Conservation (phyloP, 2,113 vertebrate genomes). For the Lampris megalopsis region DNA sequence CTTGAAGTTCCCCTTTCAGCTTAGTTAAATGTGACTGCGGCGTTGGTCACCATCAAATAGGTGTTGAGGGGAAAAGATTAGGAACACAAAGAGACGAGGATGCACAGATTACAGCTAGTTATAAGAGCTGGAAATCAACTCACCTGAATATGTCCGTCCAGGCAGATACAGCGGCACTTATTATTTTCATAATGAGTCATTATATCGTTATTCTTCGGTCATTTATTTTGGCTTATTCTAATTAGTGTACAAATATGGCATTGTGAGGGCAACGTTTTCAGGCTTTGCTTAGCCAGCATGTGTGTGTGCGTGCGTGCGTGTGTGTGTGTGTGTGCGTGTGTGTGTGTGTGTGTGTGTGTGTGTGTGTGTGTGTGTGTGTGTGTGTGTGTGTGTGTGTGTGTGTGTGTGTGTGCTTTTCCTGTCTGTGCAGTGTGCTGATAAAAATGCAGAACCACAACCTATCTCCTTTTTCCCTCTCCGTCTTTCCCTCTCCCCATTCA, state of each 20-base stretch:
- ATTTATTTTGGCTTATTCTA: too few species aligned
- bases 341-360: conserved; percentile 12
- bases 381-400: conserved; percentile 15
- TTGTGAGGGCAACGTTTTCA: too few species aligned
- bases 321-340: conserved; percentile 11
- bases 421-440: conserved; percentile 70
- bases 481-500: conserved; percentile 58
- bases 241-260: too few species aligned
- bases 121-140: background rate
- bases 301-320: conserved; percentile 17
- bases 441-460: conserved; percentile 72
- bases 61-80: conserved; percentile 45
- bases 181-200: conserved; percentile 33
- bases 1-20: conserved; percentile 83
- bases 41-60: conserved; percentile 30
- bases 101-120: conserved; percentile 55
- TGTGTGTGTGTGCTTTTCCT: conserved; percentile 67
- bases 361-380: conserved; percentile 26
- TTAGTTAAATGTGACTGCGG: conserved; percentile 39
- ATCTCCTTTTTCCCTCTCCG: conserved; percentile 43
- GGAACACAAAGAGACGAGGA: conserved; percentile 36
- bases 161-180: background rate
- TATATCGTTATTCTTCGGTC: background rate
- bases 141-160: background rate
- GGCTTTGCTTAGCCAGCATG: background rate